Conservation (phyloP, 2,888 invertebrate species). For the Gerris lacustris region DNA sequence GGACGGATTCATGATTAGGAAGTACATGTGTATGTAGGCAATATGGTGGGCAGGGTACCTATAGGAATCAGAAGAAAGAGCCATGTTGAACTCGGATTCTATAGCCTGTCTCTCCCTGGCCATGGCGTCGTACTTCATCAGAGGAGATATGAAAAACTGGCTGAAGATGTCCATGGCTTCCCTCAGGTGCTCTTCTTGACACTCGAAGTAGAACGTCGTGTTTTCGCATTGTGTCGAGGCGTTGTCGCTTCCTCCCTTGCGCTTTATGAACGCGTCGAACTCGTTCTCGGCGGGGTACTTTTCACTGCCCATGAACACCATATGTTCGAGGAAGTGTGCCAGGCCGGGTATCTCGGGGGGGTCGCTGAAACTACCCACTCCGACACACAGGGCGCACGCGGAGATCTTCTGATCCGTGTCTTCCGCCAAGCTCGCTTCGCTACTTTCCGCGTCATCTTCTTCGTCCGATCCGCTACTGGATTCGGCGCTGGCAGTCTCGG, state of each 20-base stretch:
- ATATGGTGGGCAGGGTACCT: constrained; percentile 35
- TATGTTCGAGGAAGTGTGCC: constrained; percentile 78
- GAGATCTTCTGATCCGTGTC: constrained; percentile 41
- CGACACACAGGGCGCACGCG: constrained; percentile 61
- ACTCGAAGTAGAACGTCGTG: constrained; percentile 81
- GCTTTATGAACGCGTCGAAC: constrained; percentile 67
- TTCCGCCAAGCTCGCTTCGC: constrained; percentile 35
- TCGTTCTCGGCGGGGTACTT: constrained; percentile 79
- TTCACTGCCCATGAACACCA: constrained; percentile 90
- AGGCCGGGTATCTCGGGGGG: constrained; percentile 62
- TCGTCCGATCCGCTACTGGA: constrained; percentile 31
- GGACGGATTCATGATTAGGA: too few species aligned
- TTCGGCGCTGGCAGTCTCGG: constrained; percentile 24
- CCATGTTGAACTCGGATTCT: constrained; percentile 82
- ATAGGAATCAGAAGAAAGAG: constrained; percentile 57
- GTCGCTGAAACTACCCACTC: constrained; percentile 68
- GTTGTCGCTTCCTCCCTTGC: constrained; percentile 75
- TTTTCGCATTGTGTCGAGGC: constrained; percentile 77
- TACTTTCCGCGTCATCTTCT: constrained; percentile 24
- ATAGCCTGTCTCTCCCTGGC: constrained; percentile 75
- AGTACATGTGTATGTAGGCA: too few species aligned
- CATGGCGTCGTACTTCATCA: constrained; percentile 74
- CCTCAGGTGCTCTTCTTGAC: constrained; percentile 62
- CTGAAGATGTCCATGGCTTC: constrained; percentile 75
- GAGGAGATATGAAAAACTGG: constrained; percentile 73